Conservation (phyloP, 2,888 invertebrate species). For the Cosmopolites sordidus region DNA sequence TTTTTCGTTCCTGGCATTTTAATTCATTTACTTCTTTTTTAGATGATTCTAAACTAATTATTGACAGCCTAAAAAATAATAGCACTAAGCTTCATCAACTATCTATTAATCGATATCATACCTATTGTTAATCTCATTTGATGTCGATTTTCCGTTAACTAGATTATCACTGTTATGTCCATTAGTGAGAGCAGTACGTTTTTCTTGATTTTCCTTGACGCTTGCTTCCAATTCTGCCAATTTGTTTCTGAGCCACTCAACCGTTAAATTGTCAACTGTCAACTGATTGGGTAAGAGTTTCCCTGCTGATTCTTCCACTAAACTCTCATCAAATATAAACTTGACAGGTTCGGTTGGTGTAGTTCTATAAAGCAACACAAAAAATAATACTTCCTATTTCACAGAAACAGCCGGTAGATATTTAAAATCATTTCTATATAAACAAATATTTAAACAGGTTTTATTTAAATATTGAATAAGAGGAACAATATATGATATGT, state of each 20-base stretch:
- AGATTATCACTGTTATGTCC: conserved; percentile 36
- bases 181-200: conserved; percentile 43
- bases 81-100: no score
- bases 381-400: no score
- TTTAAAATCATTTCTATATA: no score
- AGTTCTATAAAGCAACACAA: conserved; percentile 59
- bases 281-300: conserved; percentile 81
- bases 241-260: conserved; percentile 81
- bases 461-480: no score
- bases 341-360: conserved; percentile 71
- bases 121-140: conserved; percentile 41
- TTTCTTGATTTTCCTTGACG: conserved; percentile 75
- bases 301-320: conserved; percentile 85
- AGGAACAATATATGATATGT: no score
- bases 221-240: conserved; percentile 72
- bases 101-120: no score
- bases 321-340: conserved; percentile 82
- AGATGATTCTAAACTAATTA: conserved; percentile 37
- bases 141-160: conserved; percentile 43
- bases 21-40: conserved; percentile 73
- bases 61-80: conserved; percentile 30
- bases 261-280: conserved; percentile 88
- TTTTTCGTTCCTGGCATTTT: conserved; percentile 78
- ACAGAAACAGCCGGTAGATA: no score
- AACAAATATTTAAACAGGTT: no score